Base-by-base conservation (phyloP, 1,140 invertebrate species). In the Theocolax elegans region DNA sequence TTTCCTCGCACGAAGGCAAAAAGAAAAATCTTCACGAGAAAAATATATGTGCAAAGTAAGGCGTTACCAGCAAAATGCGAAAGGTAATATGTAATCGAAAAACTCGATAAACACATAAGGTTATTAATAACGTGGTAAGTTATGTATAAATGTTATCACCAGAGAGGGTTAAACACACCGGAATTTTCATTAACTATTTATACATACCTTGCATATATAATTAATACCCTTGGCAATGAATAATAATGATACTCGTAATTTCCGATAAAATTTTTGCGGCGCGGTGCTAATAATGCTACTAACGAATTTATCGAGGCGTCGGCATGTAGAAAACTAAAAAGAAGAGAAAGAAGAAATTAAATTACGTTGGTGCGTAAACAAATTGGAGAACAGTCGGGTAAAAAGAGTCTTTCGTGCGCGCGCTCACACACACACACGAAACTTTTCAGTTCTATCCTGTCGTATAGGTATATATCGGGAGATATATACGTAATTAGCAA, bases 361-460 rank as follows among this genome's bases (percentile, higher is more conserved):
- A 68, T 68, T 68, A 59, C 42, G 31, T 21, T 8, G 13, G 19
- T 58, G 54, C 42, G 31, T 68, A 60, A 68, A 53, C 23, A 53
- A 60, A 51, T 67, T 59, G 15, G 42, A 59, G 54, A 56, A 38
- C 23, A 9, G 38, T 31, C 8, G 38, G n/a, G n/a, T n/a, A n/a
- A n/a, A n/a, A n/a, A 56, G 13, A 15, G n/a, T 23, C 17, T 63
- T 29, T 19, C 2, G 29, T 7, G 38, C 1, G 46, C 42, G 15
- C 25, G 38, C 15, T 17, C 27, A 60, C n/a, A n/a, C n/a, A n/a
- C n/a, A n/a, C n/a, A n/a, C n/a, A n/a, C 31, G 17, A 59, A 59
- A 68, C 46, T 68, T 68, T 58, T 60, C 35, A 60, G 60, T 68
- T 60, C 23, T 44, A 60, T 60, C 44, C 42, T 68, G 1, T 12